phyloP scores from a whole-genome alignment of 2,888 invertebrate genomes.

The Tolmerus cingulatus region DNA sequence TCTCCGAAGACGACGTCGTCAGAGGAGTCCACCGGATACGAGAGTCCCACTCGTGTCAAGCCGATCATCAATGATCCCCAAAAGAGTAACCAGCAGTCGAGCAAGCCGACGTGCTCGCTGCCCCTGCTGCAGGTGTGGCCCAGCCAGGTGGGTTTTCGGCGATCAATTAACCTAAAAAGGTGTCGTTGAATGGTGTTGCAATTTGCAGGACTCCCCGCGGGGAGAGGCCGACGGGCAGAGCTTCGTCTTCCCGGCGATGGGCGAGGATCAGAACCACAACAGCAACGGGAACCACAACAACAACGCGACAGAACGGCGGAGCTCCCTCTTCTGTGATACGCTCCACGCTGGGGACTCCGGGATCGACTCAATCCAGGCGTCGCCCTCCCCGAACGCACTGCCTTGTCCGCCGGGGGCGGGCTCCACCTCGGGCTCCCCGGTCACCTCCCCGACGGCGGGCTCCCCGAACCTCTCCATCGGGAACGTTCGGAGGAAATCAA shows the following conservation, averaged over 20 bases:
- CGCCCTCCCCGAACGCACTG: constrained; percentile 65
- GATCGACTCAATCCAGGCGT: constrained; percentile 77
- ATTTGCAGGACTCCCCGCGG: constrained; percentile 70
- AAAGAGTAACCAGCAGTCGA: constrained; percentile 56
- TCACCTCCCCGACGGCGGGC: constrained; percentile 60
- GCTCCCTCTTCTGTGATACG: constrained; percentile 64
- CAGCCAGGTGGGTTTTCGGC: constrained; percentile 65
- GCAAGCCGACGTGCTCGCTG: constrained; percentile 66
- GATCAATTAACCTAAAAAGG: background rate
- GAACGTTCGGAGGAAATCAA: constrained; percentile 66
- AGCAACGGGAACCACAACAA: background rate
- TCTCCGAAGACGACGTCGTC: constrained; percentile 64
- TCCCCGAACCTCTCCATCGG: constrained; percentile 61
- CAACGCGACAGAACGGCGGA: constrained; percentile 54
- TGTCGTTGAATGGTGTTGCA: background rate
- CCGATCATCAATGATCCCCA: constrained; percentile 58
- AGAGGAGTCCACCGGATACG: constrained; percentile 64
- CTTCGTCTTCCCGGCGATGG: constrained; percentile 70
- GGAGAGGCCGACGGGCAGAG: constrained; percentile 74
- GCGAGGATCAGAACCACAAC: constrained; percentile 54
- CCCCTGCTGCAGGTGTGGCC: constrained; percentile 75
- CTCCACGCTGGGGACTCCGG: constrained; percentile 72
- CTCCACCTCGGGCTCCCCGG: constrained; percentile 61
- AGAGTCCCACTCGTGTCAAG: constrained; percentile 65
- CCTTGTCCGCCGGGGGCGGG: constrained; percentile 60